Evolutionary conservation across 2,888 invertebrate species (phyloP).

Genomic region (Labia minor): DNA sequence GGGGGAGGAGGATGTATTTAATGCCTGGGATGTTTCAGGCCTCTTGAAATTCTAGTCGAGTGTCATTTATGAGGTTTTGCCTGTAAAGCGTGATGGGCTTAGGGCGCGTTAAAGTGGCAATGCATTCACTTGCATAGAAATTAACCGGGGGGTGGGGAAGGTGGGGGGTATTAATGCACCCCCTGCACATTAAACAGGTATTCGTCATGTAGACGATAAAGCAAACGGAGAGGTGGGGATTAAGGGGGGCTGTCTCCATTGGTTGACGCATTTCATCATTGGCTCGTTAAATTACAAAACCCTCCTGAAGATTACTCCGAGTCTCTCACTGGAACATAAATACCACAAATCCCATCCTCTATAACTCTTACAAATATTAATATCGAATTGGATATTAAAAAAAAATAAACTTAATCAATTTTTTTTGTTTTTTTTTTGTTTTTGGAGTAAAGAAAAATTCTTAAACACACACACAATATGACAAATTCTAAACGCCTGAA

Average conservation of each 20-base stretch:
- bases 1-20: no score
- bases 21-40: background rate
- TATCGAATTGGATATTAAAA: no score
- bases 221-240: background rate
- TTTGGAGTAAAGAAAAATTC: no score
- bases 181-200: constrained; percentile 9
- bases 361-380: no score
- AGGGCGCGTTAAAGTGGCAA: background rate
- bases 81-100: background rate
- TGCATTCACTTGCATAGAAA: constrained; percentile 3
- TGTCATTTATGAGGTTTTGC: background rate
- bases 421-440: no score
- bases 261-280: background rate
- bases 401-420: no score
- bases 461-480: no score
- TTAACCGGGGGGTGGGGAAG: background rate
- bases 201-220: background rate
- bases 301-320: background rate
- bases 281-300: constrained; percentile 5
- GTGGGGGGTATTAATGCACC: background rate
- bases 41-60: background rate
- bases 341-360: no score
- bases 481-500: no score
- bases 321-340: no score
- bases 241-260: background rate